Evolutionary conservation across 37 sponge, comb jelly and placozoan species (phyloP), one percentile per base, ranked within the genome.

Genomic region (Diacarnus erythraeanus): DNA sequence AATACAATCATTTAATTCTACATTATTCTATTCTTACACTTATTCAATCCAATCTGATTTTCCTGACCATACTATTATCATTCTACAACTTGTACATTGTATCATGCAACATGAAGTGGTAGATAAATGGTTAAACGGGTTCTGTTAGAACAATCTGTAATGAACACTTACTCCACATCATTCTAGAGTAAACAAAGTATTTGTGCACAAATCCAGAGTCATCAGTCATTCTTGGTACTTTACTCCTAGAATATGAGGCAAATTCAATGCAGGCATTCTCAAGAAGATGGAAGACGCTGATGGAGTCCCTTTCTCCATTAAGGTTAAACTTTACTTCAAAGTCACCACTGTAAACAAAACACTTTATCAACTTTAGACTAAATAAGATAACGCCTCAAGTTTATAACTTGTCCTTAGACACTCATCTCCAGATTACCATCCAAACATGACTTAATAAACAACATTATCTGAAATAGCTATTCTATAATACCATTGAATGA

Each of bases 121-220:
- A n/a, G n/a, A n/a, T n/a, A n/a, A n/a, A n/a, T n/a, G n/a, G n/a
- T n/a, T n/a, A n/a, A n/a, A n/a, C n/a, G n/a, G n/a, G n/a, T n/a
- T n/a, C n/a, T n/a, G n/a, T n/a, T n/a, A n/a, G n/a, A n/a, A n/a
- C n/a, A n/a, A n/a, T n/a, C n/a, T n/a, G n/a, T n/a, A n/a, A n/a
- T n/a, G n/a, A n/a, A n/a, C n/a, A 86, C 87, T 58, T 76, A 87
- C 88, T 47, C 88, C 88, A 87, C 22, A 87, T 18, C 77, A 87
- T 81, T 57, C 77, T 67, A 38, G 35, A 33, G 60, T 76, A 80
- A 4, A 87, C 59, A 57, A 81, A 87, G 9, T 44, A 42, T 2
- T n/a, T 27, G 65, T 59, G 61, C 35, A 82, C 47, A 31, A 20
- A 40, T 34, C 27, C 8, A 3, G 35, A 15, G 6, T 27, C 38